Percentiles rank a stretch among this genome's conserved stretches.
Conservation (phyloP, 2,888 invertebrate genomes). For the Seira ritae region DNA sequence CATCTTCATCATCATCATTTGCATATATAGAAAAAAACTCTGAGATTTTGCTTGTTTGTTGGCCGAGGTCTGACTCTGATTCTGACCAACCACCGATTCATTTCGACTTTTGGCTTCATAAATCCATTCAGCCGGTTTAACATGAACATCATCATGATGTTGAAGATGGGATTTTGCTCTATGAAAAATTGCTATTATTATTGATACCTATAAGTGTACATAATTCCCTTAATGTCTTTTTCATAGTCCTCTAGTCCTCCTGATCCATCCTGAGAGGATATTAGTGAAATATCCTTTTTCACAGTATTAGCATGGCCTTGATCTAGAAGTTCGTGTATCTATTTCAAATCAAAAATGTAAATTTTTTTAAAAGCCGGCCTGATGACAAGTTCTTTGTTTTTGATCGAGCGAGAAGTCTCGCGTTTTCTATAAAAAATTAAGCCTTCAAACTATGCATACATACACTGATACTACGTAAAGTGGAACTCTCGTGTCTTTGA, state of each 20-base stretch:
- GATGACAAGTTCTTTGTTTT: neutral
- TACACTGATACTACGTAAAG: neutral
- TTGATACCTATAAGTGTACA: neutral
- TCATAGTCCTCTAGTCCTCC: neutral
- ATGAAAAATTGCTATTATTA: constrained; percentile 12
- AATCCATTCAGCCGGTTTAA: constrained; percentile 5
- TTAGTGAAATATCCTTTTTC: neutral
- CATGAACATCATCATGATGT: neutral
- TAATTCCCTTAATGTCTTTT: neutral
- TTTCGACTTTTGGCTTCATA: neutral
- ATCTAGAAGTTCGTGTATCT: constrained; percentile 7
- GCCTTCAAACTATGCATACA: too few relatives aligned
- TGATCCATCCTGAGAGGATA: neutral
- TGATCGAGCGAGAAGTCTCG: too few relatives aligned
- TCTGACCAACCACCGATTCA: neutral
- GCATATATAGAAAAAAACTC: too few relatives aligned
- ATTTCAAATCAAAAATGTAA: constrained; percentile 8
- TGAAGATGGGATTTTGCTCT: constrained; percentile 1
- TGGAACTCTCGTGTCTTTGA: neutral
- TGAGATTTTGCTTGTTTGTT: too few relatives aligned
- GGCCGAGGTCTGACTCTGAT: neutral
- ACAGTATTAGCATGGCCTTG: neutral
- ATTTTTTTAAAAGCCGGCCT: neutral
- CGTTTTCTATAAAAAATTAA: too few relatives aligned
- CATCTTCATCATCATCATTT: too few relatives aligned